Percentiles rank a stretch among this genome's conserved stretches.
Conservation (phyloP, 2,113 vertebrate genomes). For the Hepsetus odoe region DNA sequence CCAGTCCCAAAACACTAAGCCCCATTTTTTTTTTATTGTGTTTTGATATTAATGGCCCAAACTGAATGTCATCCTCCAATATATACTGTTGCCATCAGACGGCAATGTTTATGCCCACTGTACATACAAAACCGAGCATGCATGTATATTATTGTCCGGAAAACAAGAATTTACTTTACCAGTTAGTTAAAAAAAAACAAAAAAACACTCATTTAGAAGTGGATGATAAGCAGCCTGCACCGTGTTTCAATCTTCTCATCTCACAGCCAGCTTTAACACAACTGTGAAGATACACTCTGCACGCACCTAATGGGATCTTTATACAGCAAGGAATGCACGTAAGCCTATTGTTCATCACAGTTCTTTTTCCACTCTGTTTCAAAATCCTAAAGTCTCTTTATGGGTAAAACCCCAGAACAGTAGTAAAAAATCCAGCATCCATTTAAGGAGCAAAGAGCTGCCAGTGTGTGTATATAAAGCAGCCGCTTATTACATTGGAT, state of each 20-base stretch:
- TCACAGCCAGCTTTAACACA: constrained; percentile 72
- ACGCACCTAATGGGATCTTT: constrained; percentile 10
- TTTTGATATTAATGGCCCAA: too few relatives aligned
- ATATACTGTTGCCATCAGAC: too few relatives aligned
- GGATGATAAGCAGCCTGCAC: constrained; percentile 59
- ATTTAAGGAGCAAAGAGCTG: neutral
- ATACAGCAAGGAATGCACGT: constrained; percentile 4
- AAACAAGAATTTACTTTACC: too few relatives aligned
- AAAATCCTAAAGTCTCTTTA: neutral
- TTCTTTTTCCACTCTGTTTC: neutral
- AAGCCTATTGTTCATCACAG: constrained; percentile 1
- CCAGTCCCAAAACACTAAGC: too few relatives aligned
- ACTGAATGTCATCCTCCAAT: too few relatives aligned
- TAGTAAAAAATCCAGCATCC: neutral
- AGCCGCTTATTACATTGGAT: neutral
- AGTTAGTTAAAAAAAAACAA: too few relatives aligned
- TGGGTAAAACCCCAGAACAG: neutral
- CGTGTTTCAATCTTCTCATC: constrained; percentile 65
- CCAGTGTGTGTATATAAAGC: neutral
- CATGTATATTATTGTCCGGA: too few relatives aligned
- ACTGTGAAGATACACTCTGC: constrained; percentile 35
- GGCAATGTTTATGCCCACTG: too few relatives aligned
- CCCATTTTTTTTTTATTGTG: too few relatives aligned
- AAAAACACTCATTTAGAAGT: constrained; percentile 28
- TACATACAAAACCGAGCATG: too few relatives aligned